Evolutionary conservation across 2,797 vertebrate genomes (phyloP).

Genomic region (Eleutherodactylus coqui): DNA sequence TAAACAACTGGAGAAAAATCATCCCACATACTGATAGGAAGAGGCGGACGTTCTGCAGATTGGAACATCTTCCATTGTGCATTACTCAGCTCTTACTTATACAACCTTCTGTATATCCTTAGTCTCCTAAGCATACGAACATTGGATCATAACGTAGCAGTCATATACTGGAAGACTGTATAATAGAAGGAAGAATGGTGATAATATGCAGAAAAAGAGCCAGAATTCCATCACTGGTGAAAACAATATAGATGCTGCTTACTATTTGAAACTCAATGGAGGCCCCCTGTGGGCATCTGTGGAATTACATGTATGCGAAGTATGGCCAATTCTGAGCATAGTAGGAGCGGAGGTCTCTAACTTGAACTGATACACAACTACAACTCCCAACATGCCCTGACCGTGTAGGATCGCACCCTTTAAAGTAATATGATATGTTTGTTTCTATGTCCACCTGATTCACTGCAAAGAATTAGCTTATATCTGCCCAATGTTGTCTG

Average conservation of each 20-base stretch:
- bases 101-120: not conserved
- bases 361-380: not conserved
- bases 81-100: not conserved
- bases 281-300: slow-evolving; percentile 43
- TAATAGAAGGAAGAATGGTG: not conserved
- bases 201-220: not conserved
- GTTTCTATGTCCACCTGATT: not conserved
- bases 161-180: not conserved
- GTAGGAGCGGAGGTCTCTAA: not conserved
- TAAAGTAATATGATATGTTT: not conserved
- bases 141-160: not conserved
- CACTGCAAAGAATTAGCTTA: not conserved
- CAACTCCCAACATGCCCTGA: not conserved
- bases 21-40: no score
- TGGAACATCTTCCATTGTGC: not conserved
- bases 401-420: not conserved
- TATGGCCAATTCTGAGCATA: not conserved
- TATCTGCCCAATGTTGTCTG: not conserved
- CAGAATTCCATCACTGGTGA: not conserved
- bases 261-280: slow-evolving; percentile 1
- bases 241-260: not conserved
- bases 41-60: not conserved
- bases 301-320: not conserved
- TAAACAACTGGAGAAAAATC: not conserved
- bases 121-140: not conserved